phyloP scores from a whole-genome alignment of 2,797 vertebrate genomes.

The Poliocrania exsul region DNA sequence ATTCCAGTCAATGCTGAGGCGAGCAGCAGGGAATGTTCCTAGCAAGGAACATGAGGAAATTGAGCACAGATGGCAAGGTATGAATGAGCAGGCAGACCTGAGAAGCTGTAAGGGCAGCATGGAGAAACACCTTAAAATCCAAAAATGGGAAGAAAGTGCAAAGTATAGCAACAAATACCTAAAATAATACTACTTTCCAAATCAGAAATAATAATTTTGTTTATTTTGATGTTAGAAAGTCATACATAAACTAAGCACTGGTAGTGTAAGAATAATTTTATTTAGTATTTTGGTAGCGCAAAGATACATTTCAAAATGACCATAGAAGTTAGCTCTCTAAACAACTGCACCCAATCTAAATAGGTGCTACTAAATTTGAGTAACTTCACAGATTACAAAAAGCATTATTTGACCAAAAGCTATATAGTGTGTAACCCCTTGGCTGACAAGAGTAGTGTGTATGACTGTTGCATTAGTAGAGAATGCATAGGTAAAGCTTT shows the following conservation, averaged over 20 bases:
- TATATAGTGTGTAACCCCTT: not conserved
- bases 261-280: conserved; percentile 43
- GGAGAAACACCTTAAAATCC: not conserved
- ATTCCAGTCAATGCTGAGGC: not conserved
- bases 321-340: not conserved
- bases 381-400: not conserved
- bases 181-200: not conserved
- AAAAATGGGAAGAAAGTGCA: not conserved
- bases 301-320: not conserved
- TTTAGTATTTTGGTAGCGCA: conserved; percentile 49
- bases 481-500: conserved; percentile 59
- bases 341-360: conserved; percentile 19
- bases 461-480: not conserved
- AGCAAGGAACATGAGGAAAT: not conserved
- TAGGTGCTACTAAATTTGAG: not conserved
- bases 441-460: not conserved
- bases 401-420: not conserved
- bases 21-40: not conserved
- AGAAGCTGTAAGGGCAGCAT: not conserved
- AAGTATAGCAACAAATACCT: not conserved
- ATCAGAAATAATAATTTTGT: not conserved
- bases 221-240: not conserved
- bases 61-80: not conserved
- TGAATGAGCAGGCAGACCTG: not conserved
- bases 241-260: not conserved